Evolutionary conservation across 2,888 invertebrate genomes (phyloP).

Genomic region (Torymus auratus): DNA sequence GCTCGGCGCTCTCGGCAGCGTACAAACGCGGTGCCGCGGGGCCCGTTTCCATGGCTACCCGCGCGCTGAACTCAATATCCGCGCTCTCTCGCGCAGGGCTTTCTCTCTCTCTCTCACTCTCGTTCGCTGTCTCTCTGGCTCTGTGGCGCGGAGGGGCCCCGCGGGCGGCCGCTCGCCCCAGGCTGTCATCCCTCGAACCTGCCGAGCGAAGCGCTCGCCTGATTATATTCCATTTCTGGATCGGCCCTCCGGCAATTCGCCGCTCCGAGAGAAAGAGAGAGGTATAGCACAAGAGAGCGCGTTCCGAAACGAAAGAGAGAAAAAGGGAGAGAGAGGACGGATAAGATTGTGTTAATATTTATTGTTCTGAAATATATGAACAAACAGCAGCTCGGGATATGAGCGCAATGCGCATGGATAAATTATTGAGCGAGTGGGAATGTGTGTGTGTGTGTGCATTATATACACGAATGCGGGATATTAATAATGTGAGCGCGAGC

Average conservation of each 20-base stretch:
- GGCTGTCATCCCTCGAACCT: constrained; percentile 76
- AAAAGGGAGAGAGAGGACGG: background rate
- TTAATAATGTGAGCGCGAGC: background rate
- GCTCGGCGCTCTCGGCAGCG: constrained; percentile 54
- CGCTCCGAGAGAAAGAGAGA: constrained; percentile 57
- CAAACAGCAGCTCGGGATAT: constrained; percentile 18
- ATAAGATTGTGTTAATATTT: constrained; percentile 53
- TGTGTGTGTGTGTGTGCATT: too few species aligned
- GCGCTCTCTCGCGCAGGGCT: constrained; percentile 54
- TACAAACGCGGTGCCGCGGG: constrained; percentile 71
- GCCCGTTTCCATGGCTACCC: constrained; percentile 74
- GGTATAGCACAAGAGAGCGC: constrained; percentile 28
- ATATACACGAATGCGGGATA: too few species aligned
- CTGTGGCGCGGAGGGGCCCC: constrained; percentile 19
- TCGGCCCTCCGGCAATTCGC: constrained; percentile 66
- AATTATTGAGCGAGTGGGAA: background rate
- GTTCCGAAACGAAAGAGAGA: constrained; percentile 56
- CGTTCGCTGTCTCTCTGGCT: background rate
- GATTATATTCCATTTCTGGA: constrained; percentile 77
- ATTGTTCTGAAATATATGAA: constrained; percentile 44
- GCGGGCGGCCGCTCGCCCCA: constrained; percentile 61
- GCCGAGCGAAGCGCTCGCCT: constrained; percentile 72
- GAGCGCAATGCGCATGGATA: background rate
- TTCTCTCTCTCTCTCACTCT: too few species aligned
- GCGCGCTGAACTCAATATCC: constrained; percentile 75